Evolutionary conservation across 1,140 invertebrate genomes (phyloP), one percentile per base, ranked within the genome.

Genomic region (Conus ventricosus): DNA sequence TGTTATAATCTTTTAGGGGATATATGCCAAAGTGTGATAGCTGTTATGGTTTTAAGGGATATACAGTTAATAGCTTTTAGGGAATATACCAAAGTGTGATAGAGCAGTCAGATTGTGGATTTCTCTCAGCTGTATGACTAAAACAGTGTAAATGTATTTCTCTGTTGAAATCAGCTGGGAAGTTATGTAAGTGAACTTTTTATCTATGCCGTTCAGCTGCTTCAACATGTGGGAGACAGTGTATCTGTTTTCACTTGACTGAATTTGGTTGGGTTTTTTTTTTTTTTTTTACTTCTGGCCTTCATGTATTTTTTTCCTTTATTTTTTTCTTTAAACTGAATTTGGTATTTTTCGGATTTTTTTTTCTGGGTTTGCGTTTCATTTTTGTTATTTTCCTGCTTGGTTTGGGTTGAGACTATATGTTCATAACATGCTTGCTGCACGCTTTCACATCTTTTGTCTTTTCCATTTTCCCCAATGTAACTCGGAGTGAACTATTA

Each of bases 151-250:
- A 13, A 80, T 39, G 8, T 53, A 53, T 80, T 80, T 80, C 78
- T 80, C 78, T 80, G 27, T 80, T 39, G 27, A 80, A 71, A 71
- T 71, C 67, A 71, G 67, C 67, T 71, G 67, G 67, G 67, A 71
- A 71, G 20, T 71, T 71, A 71, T 71, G 67, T 71, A 71, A 71
- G 67, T 71, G 67, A 23, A 71, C 67, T n/a, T 23, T 71, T 71
- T 71, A 63, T 20, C 60, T 63, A 8, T 71, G 67, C 13, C 67
- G 10, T 71, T 71, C 6, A n/a, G 67, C 67, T 71, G 67, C 67
- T 71, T 71, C 6, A 71, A 71, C 67, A 71, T 71, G 60, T 20
- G 67, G 78, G 51, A 80, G 27, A 25, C 5, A 25, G 20, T 27
- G 27, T 80, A 53, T 80, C 27, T 10, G 23, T 78, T 78, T 78